Base-by-base conservation (phyloP, 2,888 invertebrate species). In the Pycnomerus fuliginosus region DNA sequence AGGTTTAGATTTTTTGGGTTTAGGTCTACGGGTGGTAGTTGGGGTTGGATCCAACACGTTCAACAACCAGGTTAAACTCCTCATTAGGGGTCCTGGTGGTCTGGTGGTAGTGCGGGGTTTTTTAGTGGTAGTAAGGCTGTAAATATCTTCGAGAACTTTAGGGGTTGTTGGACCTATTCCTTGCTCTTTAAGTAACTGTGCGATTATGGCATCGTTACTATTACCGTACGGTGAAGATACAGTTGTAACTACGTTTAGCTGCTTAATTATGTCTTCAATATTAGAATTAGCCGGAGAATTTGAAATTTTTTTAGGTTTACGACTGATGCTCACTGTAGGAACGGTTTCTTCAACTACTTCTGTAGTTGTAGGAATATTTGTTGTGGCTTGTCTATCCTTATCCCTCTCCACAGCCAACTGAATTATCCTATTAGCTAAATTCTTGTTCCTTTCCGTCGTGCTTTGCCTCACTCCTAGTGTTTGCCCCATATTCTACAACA, bases 121-220 rank as follows among this genome's bases (percentile, higher is more conserved):
- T 28, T 53, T 50, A 2, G 8, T 20, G 10, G 33, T 32, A 11
- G 42, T 38, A 13, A 25, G 24, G 58, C 64, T 63, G 35, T 41
- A 55, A 36, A 36, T 36, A 15, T 27, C 37, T 22, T 33, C 41
- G 1, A 50, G 28, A 24, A 36, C 39, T 70, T 78, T 80, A 55
- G 84, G 83, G 47, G 83, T 83, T n/a, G 80, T 76, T 2, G 87
- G 85, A 43, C 82, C 84, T 55, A 86, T 84, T 24, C 85, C 85
- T 62, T 84, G 80, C 58, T 84, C 80, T 70, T 85, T 85, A 32
- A 86, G 71, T 38, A 85, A 69, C 2, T 84, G 82, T 1, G 85
- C 85, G 15, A 86, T 73, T 48, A 86, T 71, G 1, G 85, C 85
- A 48, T 85, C 85, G 57, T 84, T 80, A 44, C 79, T 80, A 57